These are phyloP conservation scores for Tauraco erythrolophus DNA, from an alignment of 2,113 vertebrate species.

Conservation along the genomic window DNA sequence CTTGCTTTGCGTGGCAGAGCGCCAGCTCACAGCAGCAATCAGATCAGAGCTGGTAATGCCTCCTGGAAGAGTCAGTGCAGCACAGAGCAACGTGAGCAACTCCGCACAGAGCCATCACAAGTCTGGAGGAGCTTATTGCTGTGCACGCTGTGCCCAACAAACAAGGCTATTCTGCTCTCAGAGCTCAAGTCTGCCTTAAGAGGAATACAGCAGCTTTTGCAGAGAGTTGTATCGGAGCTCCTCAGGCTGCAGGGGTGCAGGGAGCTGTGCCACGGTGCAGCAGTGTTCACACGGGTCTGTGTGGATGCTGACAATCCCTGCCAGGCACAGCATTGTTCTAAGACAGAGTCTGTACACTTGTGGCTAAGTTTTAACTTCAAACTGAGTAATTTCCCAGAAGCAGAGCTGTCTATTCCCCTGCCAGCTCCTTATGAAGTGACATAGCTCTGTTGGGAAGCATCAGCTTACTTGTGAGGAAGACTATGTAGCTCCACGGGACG, in stretches of 20 bases:
- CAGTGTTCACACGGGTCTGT: background rate
- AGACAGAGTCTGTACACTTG: background rate
- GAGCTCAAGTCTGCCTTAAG: background rate
- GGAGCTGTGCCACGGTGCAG: background rate
- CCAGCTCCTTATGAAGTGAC: background rate
- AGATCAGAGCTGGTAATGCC: background rate
- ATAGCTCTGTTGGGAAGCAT: background rate
- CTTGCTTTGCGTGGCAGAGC: background rate
- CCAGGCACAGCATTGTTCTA: background rate
- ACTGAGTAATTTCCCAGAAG: background rate
- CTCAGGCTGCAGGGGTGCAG: background rate
- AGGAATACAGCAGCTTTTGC: background rate
- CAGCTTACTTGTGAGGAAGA: conserved; percentile 95
- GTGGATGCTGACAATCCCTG: background rate
- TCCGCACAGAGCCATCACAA: background rate
- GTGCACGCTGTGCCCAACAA: background rate
- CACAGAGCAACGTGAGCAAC: background rate
- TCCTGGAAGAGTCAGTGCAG: background rate
- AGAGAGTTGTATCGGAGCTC: background rate
- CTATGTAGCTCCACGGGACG: conserved; percentile 93
- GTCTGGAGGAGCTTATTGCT: background rate
- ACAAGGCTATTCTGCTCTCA: background rate
- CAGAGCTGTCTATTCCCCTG: background rate
- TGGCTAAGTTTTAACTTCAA: background rate
- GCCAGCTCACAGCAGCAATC: background rate